Evolutionary conservation across 2,888 invertebrate species (phyloP).

Genomic region (Belgica antarctica): DNA sequence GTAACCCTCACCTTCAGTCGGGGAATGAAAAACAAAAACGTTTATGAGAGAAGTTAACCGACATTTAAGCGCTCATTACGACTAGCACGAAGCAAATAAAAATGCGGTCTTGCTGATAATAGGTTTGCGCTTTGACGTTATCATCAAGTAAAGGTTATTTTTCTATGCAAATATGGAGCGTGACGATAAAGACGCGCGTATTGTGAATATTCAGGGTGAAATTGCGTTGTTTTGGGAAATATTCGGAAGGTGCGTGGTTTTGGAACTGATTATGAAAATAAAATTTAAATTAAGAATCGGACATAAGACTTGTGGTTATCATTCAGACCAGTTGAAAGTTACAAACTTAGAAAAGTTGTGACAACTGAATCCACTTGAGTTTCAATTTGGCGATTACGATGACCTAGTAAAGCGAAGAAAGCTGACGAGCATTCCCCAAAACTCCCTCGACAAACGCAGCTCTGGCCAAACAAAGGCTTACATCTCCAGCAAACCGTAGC

Average conservation of each 20-base stretch:
- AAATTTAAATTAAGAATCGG: too few relatives aligned
- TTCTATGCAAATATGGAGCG: constrained; percentile 8
- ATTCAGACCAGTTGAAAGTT: background rate
- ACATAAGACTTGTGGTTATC: too few relatives aligned
- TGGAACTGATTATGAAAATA: too few relatives aligned
- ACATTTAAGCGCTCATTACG: background rate
- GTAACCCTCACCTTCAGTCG: constrained; percentile 19
- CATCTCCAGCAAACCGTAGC: background rate
- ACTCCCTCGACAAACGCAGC: too few relatives aligned
- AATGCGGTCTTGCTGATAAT: constrained; percentile 6
- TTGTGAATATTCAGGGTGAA: constrained; percentile 7
- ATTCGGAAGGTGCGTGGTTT: too few relatives aligned
- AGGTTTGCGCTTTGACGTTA: constrained; percentile 4
- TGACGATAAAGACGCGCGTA: background rate
- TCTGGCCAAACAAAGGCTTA: too few relatives aligned
- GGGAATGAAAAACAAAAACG: background rate
- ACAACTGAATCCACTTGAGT: background rate
- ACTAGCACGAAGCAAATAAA: background rate
- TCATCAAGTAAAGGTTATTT: constrained; percentile 19
- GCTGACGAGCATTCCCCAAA: too few relatives aligned
- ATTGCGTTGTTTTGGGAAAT: background rate
- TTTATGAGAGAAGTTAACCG: background rate
- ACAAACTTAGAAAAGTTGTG: too few relatives aligned
- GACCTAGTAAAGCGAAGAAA: too few relatives aligned
- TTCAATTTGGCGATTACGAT: too few relatives aligned